Evolutionary conservation across 2,888 invertebrate species (phyloP), one percentile per base, ranked within the genome.

Genomic region (Tiphia femorata): DNA sequence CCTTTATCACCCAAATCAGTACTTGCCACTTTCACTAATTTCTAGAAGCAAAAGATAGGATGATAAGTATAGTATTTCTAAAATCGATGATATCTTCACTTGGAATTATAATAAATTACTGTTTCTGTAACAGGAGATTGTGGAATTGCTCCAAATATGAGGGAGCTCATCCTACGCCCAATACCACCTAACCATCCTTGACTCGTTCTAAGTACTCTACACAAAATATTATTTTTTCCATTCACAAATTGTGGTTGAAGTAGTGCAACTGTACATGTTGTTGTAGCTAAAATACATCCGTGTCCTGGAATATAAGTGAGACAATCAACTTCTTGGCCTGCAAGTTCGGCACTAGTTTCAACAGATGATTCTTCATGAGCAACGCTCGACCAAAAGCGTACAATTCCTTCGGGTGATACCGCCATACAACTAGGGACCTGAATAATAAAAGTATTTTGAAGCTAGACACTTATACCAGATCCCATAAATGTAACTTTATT

Each of bases 331-430:
- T 95, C 94, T 83, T 95, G 94, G 0, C 95, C 94, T 21, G 94
- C 94, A 25, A 97, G 85, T 77, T 96, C 96, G 1, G 93, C 92
- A 52, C 90, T 91, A 37, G 92, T 90, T 80, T 97, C 97, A 10
- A 92, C 88, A 8, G 92, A 95, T 1, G 92, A 91, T 0, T 92
- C 92, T 78, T 96, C 96, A 71, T 96, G 94, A 0, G 93, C 92
- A 29, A 97, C 90, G 3, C 92, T 94, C 0, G 94, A 89, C 97
- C 97, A 98, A 84, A 92, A 97, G n/a, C 97, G 89, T 0, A 96
- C 91, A 44, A 92, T 89, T 27, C 97, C 97, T 79, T 97, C 97
- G 0, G 97, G 96, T 0, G 97, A 96, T 1, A 96, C 95, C 12
- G 96, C 96, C 70, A 97, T 89, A 75, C 95, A 95, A 0, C 94